Evolutionary conservation across 1,140 invertebrate genomes (phyloP).

Genomic region (Micrasema minimum): DNA sequence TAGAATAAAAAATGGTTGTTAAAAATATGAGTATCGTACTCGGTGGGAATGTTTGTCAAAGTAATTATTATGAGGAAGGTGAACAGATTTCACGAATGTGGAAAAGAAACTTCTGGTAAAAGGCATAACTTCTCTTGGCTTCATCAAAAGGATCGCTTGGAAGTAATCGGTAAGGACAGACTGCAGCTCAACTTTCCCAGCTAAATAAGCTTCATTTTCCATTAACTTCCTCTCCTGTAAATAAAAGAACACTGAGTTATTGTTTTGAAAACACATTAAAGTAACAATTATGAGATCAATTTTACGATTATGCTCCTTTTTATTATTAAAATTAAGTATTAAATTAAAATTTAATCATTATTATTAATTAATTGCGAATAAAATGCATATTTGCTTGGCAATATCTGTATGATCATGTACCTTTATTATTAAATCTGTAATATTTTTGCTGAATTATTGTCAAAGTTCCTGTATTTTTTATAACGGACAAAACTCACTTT

Average conservation of each 20-base stretch:
- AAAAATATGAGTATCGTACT: conserved; percentile 34
- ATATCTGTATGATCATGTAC: too few species aligned
- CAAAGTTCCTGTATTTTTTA: too few species aligned
- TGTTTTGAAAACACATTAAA: not conserved
- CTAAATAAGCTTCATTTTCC: conserved; percentile 66
- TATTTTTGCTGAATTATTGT: too few species aligned
- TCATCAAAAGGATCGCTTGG: conserved; percentile 68
- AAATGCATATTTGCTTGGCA: too few species aligned
- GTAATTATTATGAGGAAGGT: conserved; percentile 63
- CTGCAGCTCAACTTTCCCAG: conserved; percentile 68
- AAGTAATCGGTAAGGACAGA: conserved; percentile 70
- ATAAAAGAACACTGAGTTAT: not conserved
- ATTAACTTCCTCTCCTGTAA: conserved; percentile 60
- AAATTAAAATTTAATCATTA: too few species aligned
- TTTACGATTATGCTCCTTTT: not conserved
- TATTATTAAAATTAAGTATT: too few species aligned
- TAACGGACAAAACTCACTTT: too few species aligned
- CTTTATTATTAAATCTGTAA: too few species aligned
- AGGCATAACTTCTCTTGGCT: conserved; percentile 68
- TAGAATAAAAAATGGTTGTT: too few species aligned
- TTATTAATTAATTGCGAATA: too few species aligned
- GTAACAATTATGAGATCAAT: too few species aligned
- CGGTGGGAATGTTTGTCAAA: conserved; percentile 55
- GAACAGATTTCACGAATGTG: conserved; percentile 61
- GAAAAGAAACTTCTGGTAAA: conserved; percentile 72